A percentile compares a stretch with the other conserved stretches of the same genome.
These are phyloP conservation scores for Euborellia annulipes DNA, from an alignment of 1,140 invertebrate species.

Conservation along the genomic window DNA sequence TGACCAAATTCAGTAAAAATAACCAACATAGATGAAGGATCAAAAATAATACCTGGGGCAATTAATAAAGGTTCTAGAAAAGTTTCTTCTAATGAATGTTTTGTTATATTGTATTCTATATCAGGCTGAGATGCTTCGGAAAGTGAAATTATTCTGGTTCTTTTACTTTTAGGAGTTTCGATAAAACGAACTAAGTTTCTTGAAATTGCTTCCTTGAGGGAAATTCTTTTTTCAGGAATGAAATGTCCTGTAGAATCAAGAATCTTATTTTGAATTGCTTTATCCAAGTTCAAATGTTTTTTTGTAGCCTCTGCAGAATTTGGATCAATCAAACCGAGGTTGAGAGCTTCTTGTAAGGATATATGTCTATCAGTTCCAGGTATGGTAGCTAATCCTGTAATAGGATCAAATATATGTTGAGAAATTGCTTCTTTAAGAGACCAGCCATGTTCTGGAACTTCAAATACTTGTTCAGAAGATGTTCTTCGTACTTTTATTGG, in stretches of 20 bases:
- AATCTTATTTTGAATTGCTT: constrained; percentile 48
- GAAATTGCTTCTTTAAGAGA: constrained; percentile 57
- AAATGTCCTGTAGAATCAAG: constrained; percentile 64
- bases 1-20: constrained; percentile 53
- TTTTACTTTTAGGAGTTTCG: constrained; percentile 21
- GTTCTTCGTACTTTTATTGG: constrained; percentile 16
- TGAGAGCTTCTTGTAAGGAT: constrained; percentile 75
- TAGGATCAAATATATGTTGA: constrained; percentile 59
- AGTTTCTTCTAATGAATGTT: too few relatives aligned
- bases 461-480: constrained; percentile 36
- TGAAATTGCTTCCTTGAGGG: constrained; percentile 65
- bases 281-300: too few relatives aligned
- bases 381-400: constrained; percentile 69
- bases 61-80: constrained; percentile 49
- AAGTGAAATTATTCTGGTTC: too few relatives aligned
- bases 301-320: constrained; percentile 49
- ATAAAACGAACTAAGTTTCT: constrained; percentile 46
- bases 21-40: constrained; percentile 52
- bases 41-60: constrained; percentile 50
- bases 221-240: constrained; percentile 36
- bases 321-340: constrained; percentile 68
- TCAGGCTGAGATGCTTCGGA: too few relatives aligned
- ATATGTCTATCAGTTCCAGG: constrained; percentile 71
- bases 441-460: constrained; percentile 72
- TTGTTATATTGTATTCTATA: too few relatives aligned